Conservation (phyloP, 2,888 invertebrate species). For the Antitype chi region DNA sequence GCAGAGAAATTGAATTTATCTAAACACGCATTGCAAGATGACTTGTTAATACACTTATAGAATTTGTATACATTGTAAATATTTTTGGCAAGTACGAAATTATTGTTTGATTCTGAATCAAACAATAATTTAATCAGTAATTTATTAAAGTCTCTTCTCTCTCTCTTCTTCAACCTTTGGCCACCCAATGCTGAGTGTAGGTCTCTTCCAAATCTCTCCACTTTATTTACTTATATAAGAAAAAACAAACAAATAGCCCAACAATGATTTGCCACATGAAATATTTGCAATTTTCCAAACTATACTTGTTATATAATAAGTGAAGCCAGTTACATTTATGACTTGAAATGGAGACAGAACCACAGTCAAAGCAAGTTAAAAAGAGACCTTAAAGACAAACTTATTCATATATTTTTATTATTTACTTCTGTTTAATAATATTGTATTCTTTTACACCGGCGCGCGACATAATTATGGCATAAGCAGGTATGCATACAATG, state of each 20-base stretch:
- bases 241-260: too few species aligned
- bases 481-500: background rate
- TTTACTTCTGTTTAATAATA: slow-evolving; percentile 7
- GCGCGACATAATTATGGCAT: background rate
- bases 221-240: too few species aligned
- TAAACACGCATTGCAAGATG: slow-evolving; percentile 10
- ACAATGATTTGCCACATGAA: background rate
- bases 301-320: background rate
- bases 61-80: background rate
- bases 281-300: background rate
- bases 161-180: too few species aligned
- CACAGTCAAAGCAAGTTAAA: slow-evolving; percentile 4
- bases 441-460: background rate
- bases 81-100: background rate
- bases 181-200: too few species aligned
- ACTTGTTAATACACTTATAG: background rate
- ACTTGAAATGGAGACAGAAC: background rate
- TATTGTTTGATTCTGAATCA: background rate
- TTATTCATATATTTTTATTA: slow-evolving; percentile 8
- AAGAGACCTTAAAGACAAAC: background rate
- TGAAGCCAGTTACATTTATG: background rate
- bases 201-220: too few species aligned
- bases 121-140: too few species aligned
- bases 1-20: background rate
- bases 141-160: too few species aligned